These are phyloP conservation scores for Eciton burchellii DNA, from an alignment of 1,140 invertebrate genomes.

Conservation along the genomic window DNA sequence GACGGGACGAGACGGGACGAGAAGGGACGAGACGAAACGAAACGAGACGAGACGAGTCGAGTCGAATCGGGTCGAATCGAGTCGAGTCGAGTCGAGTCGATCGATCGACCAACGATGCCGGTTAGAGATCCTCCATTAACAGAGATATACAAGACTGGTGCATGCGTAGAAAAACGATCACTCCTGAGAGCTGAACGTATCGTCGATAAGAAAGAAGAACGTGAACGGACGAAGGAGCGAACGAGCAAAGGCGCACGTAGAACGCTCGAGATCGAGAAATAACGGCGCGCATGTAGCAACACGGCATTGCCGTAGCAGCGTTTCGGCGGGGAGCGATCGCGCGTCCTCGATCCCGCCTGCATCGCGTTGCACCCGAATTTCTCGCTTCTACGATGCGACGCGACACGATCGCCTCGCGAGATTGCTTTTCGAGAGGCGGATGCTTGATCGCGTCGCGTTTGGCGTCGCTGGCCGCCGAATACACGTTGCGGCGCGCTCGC, in stretches of 20 bases:
- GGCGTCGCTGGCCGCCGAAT: conserved; percentile 7
- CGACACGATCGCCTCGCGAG: conserved; percentile 3
- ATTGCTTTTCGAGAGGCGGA: conserved; percentile 27
- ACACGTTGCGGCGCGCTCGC: not conserved
- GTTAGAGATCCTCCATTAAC: conserved; percentile 44
- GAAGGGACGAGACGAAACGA: too few species aligned
- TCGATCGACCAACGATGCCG: not conserved
- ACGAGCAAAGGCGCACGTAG: not conserved
- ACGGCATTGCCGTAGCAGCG: not conserved
- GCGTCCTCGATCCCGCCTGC: not conserved
- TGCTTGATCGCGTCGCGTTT: conserved; percentile 18
- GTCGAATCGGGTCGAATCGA: conserved; percentile 25
- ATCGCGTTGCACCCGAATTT: conserved; percentile 3
- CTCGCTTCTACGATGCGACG: not conserved
- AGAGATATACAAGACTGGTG: too few species aligned
- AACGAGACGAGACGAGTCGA: too few species aligned
- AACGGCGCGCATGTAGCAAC: conserved; percentile 8
- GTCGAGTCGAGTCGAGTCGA: conserved; percentile 22
- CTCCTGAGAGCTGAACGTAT: not conserved
- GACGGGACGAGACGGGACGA: too few species aligned
- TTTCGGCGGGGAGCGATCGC: conserved; percentile 2
- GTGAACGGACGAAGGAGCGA: not conserved
- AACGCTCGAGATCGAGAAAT: not conserved
- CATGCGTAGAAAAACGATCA: conserved; percentile 33
- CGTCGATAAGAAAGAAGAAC: not conserved